Conservation (phyloP, 2,888 invertebrate genomes). For the Marasmarcha lunaedactyla region DNA sequence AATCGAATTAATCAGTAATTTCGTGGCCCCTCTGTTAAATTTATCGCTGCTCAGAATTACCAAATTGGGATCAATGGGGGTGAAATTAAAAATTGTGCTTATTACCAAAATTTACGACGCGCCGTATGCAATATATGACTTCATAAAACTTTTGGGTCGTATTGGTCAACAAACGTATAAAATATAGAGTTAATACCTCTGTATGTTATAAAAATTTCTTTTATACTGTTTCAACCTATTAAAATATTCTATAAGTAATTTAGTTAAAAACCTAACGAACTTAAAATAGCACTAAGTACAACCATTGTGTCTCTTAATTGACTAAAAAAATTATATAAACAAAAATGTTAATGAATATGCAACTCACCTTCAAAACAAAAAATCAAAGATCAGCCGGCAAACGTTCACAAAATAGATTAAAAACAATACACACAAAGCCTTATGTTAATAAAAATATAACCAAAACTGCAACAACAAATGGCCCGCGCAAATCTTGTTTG, state of each 20-base stretch:
- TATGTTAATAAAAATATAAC: constrained; percentile 23
- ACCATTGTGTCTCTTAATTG: no score
- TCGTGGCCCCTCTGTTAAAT: constrained; percentile 17
- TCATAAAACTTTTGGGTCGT: constrained; percentile 7
- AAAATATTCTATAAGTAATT: no score
- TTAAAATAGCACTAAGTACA: no score
- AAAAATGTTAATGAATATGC: constrained; percentile 14
- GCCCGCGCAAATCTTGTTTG: constrained; percentile 33
- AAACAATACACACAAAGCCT: constrained; percentile 20
- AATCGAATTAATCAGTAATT: background rate
- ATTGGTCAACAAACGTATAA: no score
- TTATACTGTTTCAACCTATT: no score
- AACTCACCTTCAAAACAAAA: constrained; percentile 19
- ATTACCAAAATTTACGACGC: constrained; percentile 12
- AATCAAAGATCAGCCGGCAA: constrained; percentile 14
- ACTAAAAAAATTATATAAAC: no score
- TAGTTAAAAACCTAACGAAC: no score
- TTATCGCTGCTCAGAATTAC: constrained; percentile 16
- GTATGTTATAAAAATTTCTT: no score
- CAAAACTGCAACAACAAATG: constrained; percentile 21
- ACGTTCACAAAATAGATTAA: constrained; percentile 17
- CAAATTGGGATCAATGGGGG: constrained; percentile 16
- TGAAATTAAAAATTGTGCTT: constrained; percentile 21
- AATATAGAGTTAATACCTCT: no score
- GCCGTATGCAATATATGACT: constrained; percentile 10